Conservation (phyloP, 1,140 invertebrate genomes). For the Antheraea pernyi region DNA sequence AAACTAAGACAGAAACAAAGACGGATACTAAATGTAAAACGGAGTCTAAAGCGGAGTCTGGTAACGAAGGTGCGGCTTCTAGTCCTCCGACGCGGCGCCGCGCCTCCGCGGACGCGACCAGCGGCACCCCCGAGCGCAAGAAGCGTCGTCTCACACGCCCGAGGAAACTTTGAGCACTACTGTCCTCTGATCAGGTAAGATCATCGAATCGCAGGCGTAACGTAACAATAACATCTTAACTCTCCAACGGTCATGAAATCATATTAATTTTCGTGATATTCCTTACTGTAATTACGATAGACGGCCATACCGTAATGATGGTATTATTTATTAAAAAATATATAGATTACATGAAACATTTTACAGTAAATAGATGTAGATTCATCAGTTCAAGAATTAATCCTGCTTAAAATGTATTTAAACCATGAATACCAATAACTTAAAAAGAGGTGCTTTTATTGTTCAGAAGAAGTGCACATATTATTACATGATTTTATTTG, state of each 20-base stretch:
- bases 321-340: no score
- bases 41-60: slow-evolving; percentile 22
- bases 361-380: no score
- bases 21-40: slow-evolving; percentile 5
- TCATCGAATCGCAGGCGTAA: neutral
- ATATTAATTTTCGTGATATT: no score
- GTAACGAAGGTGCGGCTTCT: slow-evolving; percentile 25
- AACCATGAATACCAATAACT: no score
- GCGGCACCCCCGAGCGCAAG: slow-evolving; percentile 57
- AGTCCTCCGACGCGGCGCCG: slow-evolving; percentile 48
- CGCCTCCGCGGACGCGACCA: slow-evolving; percentile 42
- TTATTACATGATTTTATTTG: neutral
- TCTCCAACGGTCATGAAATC: no score
- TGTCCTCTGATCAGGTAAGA: neutral
- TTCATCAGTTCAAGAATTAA: no score
- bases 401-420: no score
- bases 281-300: no score
- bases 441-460: no score
- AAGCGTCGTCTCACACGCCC: slow-evolving; percentile 67
- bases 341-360: no score
- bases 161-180: slow-evolving; percentile 51
- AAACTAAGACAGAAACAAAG: neutral
- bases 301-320: no score
- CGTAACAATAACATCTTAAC: neutral
- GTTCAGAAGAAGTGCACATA: neutral